Percentiles rank a stretch among this genome's conserved stretches.
These are phyloP conservation scores for Tadarida brasiliensis DNA, from an alignment of 2,797 vertebrate genomes.

Conservation along the genomic window DNA sequence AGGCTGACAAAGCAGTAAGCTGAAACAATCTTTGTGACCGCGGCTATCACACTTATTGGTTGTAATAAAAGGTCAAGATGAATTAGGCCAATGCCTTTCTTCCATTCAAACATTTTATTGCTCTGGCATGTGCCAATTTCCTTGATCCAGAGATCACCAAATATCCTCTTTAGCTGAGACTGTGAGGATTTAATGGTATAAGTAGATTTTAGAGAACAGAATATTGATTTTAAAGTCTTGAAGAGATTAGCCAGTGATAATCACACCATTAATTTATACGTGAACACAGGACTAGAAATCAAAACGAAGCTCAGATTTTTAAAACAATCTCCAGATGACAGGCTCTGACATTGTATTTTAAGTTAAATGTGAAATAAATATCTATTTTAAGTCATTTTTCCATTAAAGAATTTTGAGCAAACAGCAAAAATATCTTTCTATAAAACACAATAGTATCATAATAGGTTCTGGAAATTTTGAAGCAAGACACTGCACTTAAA, in stretches of 20 bases:
- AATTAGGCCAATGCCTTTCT: constrained; percentile 74
- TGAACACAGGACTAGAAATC: background rate
- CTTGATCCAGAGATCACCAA: constrained; percentile 62
- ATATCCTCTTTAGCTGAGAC: background rate
- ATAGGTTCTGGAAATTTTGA: background rate
- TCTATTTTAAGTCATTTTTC: constrained; percentile 11
- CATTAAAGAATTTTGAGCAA: background rate
- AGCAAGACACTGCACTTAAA: background rate
- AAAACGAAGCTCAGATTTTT: background rate
- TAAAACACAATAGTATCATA: background rate
- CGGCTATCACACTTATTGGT: constrained; percentile 34
- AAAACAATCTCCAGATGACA: background rate
- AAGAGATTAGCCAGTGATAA: background rate
- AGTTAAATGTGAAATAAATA: background rate
- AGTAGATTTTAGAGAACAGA: constrained; percentile 52
- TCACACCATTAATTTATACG: background rate
- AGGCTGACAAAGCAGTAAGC: constrained; percentile 78
- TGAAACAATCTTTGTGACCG: constrained; percentile 70
- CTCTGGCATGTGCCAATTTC: constrained; percentile 23
- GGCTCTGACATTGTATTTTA: background rate
- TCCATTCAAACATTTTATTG: constrained; percentile 55
- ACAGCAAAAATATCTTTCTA: background rate
- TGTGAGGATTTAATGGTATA: background rate
- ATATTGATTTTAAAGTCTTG: background rate
- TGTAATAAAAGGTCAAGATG: constrained; percentile 76